Evolutionary conservation across 2,888 invertebrate genomes (phyloP).

Genomic region (Mesorhabditis spiculigera): DNA sequence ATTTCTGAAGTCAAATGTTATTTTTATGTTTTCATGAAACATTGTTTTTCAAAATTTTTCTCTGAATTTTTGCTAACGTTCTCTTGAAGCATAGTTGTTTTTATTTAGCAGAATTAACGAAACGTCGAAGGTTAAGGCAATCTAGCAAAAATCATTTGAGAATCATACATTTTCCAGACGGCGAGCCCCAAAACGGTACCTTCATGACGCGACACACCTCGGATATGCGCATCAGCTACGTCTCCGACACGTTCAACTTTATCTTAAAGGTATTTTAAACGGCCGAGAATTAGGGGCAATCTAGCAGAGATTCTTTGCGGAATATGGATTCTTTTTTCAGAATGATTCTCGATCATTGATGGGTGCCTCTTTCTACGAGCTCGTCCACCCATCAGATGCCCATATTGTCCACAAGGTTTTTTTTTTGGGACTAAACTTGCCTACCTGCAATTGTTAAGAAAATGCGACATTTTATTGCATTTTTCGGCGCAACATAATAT

Average conservation of each 20-base stretch:
- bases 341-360: conserved; percentile 45
- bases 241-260: conserved; percentile 32
- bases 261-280: conserved; percentile 18
- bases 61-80: too few species aligned
- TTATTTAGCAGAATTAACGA: too few species aligned
- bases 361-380: conserved; percentile 53
- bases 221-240: conserved; percentile 51
- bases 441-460: neutral
- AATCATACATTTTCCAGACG: conserved; percentile 17
- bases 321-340: neutral
- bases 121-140: too few species aligned
- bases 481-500: too few species aligned
- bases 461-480: neutral
- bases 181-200: conserved; percentile 40
- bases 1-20: too few species aligned
- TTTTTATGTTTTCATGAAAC: too few species aligned
- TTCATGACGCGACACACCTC: conserved; percentile 55
- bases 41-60: too few species aligned
- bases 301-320: too few species aligned
- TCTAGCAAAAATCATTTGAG: too few species aligned
- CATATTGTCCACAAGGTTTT: conserved; percentile 24
- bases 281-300: neutral
- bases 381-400: conserved; percentile 52
- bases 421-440: neutral
- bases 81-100: too few species aligned